phyloP scores from a whole-genome alignment of 2,888 invertebrate genomes.

The Thymelicus acteon region DNA sequence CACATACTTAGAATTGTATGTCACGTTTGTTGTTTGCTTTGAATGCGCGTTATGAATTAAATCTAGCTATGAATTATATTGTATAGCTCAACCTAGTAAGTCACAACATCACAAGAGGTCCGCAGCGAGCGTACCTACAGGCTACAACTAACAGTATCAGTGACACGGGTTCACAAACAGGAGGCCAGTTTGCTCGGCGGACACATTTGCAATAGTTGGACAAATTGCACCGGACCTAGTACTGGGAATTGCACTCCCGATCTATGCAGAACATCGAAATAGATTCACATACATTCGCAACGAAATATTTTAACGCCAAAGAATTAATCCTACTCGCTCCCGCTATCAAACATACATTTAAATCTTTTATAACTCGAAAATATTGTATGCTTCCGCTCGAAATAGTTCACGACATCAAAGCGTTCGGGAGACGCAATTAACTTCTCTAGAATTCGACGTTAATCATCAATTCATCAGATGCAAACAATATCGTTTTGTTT shows the following conservation, averaged over 20 bases:
- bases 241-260: constrained; percentile 34
- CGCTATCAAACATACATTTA: constrained; percentile 22
- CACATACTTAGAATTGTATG: no score
- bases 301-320: constrained; percentile 16
- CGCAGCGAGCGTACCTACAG: constrained; percentile 13
- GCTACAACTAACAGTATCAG: constrained; percentile 2
- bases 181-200: constrained; percentile 31
- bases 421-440: constrained; percentile 30
- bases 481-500: constrained; percentile 44
- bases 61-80: no score
- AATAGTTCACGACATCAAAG: constrained; percentile 39
- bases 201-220: constrained; percentile 36
- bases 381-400: constrained; percentile 38
- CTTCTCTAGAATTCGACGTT: constrained; percentile 30
- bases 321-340: neutral
- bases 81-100: no score
- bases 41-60: no score
- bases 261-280: constrained; percentile 32
- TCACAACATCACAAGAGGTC: constrained; percentile 42
- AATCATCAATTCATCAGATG: constrained; percentile 41
- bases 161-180: constrained; percentile 29
- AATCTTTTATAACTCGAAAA: constrained; percentile 34
- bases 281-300: constrained; percentile 27
- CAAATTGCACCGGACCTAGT: constrained; percentile 30
- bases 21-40: no score